Conservation (phyloP, 1,140 invertebrate genomes). For the Drosophila sulfurigaster region DNA sequence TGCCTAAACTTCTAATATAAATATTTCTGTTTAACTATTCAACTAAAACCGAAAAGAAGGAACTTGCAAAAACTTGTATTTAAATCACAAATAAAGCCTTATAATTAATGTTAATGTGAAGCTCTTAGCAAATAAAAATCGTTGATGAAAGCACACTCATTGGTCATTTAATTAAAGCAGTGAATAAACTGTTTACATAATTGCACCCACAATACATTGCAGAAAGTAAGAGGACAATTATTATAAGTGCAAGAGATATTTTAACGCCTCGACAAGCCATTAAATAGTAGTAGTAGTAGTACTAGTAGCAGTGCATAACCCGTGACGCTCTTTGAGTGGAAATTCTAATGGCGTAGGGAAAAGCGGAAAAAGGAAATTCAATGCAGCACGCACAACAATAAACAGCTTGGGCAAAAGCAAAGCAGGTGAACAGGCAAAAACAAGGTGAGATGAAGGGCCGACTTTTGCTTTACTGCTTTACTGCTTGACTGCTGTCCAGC, state of each 20-base stretch:
- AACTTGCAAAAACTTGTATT: background rate
- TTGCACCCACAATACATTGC: slow-evolving; percentile 55
- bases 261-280: slow-evolving; percentile 50
- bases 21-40: too few species aligned
- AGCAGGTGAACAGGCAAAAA: background rate
- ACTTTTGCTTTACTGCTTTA: slow-evolving; percentile 11
- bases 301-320: slow-evolving; percentile 41
- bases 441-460: background rate
- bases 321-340: slow-evolving; percentile 55
- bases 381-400: slow-evolving; percentile 47
- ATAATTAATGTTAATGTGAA: background rate
- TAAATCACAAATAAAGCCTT: background rate
- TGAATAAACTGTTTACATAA: slow-evolving; percentile 57
- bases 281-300: slow-evolving; percentile 42
- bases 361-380: slow-evolving; percentile 61
- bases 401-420: slow-evolving; percentile 13
- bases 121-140: background rate
- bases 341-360: slow-evolving; percentile 54
- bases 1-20: too few species aligned
- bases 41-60: background rate
- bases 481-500: slow-evolving; percentile 8
- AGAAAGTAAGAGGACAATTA: slow-evolving; percentile 52
- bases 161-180: slow-evolving; percentile 16
- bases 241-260: slow-evolving; percentile 57
- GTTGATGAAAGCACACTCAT: slow-evolving; percentile 9